Conservation (phyloP, 2,797 vertebrate species). For the Cynopterus sphinx region DNA sequence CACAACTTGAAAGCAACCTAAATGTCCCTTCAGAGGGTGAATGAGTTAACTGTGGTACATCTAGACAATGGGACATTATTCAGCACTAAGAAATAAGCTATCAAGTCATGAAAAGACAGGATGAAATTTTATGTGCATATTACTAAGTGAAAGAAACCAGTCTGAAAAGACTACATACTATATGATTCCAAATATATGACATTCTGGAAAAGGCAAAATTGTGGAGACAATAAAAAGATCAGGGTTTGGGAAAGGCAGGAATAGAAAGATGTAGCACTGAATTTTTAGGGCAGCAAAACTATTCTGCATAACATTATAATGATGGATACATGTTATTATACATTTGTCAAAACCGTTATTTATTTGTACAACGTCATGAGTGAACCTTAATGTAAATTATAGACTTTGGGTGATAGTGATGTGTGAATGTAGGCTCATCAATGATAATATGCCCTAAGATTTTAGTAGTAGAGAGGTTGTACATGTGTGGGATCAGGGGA, state of each 20-base stretch:
- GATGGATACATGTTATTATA: background rate
- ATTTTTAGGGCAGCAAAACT: background rate
- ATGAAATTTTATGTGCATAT: background rate
- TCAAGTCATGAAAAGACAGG: background rate
- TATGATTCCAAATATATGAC: background rate
- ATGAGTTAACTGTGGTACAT: background rate
- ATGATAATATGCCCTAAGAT: background rate
- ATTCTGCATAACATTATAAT: background rate
- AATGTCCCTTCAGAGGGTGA: background rate
- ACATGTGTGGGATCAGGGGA: background rate
- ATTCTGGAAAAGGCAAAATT: background rate
- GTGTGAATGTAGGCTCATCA: background rate
- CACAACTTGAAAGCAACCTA: background rate
- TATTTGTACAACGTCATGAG: background rate
- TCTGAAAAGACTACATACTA: background rate
- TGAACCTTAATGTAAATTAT: background rate
- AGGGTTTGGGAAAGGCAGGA: background rate
- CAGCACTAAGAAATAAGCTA: background rate
- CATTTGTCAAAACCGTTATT: background rate
- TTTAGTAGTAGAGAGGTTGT: background rate
- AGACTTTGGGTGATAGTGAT: background rate
- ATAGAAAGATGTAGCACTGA: background rate
- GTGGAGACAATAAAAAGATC: background rate
- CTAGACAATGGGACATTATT: background rate
- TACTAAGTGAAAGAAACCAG: background rate